Conservation (phyloP, 2,797 vertebrate genomes). For the Chrysocyon brachyurus region DNA sequence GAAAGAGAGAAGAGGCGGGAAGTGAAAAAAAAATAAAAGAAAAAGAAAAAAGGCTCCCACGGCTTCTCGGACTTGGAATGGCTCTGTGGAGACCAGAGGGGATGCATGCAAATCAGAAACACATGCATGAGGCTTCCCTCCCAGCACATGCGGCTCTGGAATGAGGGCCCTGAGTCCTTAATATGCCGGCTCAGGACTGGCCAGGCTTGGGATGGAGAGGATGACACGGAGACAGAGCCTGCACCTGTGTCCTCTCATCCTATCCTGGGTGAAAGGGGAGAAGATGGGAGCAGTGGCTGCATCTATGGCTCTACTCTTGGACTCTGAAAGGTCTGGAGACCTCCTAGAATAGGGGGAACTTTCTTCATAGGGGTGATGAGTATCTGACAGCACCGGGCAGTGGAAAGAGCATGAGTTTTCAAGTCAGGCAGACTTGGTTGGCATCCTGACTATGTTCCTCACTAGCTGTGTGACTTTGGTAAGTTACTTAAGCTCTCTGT, state of each 20-base stretch:
- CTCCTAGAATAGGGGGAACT: background rate
- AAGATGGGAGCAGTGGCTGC: background rate
- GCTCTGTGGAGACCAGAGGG: conserved; percentile 42
- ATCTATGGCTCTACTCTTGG: background rate
- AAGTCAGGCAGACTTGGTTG: background rate
- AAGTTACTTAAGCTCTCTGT: conserved; percentile 6
- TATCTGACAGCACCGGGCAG: background rate
- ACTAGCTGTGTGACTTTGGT: background rate
- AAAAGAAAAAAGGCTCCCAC: conserved; percentile 33
- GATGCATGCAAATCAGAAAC: conserved; percentile 73
- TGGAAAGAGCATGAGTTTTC: background rate
- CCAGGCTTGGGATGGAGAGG: background rate
- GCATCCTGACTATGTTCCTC: background rate
- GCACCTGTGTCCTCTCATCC: conserved; percentile 61
- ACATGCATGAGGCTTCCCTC: conserved; percentile 13
- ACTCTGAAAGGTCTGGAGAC: background rate
- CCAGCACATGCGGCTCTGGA: background rate
- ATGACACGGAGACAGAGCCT: background rate
- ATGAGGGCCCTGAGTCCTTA: background rate
- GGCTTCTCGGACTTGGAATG: conserved; percentile 60
- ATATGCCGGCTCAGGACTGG: background rate
- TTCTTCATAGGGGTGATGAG: background rate
- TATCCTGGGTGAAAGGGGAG: background rate
- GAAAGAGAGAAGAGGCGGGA: background rate
- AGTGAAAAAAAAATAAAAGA: background rate